Evolutionary conservation across 2,113 vertebrate genomes (phyloP), one percentile per base, ranked within the genome.

Genomic region (Nothoprocta pentlandii): DNA sequence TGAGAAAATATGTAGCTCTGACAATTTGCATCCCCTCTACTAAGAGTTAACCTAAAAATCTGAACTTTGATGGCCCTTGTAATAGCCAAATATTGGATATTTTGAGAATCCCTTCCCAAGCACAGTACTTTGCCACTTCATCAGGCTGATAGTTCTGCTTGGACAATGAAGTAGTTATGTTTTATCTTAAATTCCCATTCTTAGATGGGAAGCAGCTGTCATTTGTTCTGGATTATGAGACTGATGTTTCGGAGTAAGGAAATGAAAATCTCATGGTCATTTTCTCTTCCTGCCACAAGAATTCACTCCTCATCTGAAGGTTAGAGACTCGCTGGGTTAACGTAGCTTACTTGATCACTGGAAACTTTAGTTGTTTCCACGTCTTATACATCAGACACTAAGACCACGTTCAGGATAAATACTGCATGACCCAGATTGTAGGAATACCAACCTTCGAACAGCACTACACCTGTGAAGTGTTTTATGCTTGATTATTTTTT

Each of bases 251-350:
- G 30, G 79, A 70, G 34, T 51, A 79, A 84, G 75, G 66, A 92
- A 90, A 81, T 90, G 7, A 90, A 85, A 82, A 59, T 92, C 93
- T 93, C 68, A 47, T 47, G 81, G 74, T 89, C 69, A 39, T 64
- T 25, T 67, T 90, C 44, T 81, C 46, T 67, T 95, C 75, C 83
- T 85, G 66, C 76, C 71, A 46, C 71, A 92, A 64, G 71, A 93
- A 90, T 85, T 92, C 53, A 25, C 16, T 71, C 36, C 46, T 88
- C 82, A 73, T 85, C 79, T 63, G 63, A 85, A 36, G 30, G 53
- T 82, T 81, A 41, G 42, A 63, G 51, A 80, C 46, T 81, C 23
- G 28, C 26, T n/a, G 66, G 15, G 66, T 46, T 78, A 63, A 49
- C 8, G 2, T 53, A 39, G 51, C 71, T 95, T 39, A n/a, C 26